Evolutionary conservation across 2,888 invertebrate genomes (phyloP).

Genomic region (Stictocephala bisonia): DNA sequence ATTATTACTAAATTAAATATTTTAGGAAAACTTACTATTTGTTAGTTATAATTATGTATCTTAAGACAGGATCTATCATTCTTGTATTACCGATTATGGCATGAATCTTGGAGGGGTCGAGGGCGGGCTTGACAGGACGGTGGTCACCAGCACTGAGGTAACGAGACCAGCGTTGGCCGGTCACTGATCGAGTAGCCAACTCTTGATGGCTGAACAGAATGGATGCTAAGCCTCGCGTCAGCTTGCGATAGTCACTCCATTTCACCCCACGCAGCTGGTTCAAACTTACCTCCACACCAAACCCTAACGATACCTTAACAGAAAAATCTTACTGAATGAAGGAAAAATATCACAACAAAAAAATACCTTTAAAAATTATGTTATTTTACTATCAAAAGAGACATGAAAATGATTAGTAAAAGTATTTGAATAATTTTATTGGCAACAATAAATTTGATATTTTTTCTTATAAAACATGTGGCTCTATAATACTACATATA

Average conservation of each 20-base stretch:
- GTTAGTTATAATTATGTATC: no score
- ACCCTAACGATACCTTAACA: constrained; percentile 75
- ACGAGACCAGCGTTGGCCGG: constrained; percentile 80
- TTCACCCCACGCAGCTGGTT: constrained; percentile 77
- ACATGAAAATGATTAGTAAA: no score
- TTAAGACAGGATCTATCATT: no score
- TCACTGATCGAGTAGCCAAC: constrained; percentile 79
- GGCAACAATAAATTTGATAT: no score
- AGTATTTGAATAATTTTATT: no score
- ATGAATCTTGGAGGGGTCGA: constrained; percentile 78
- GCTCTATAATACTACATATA: no score
- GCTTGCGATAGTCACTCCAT: constrained; percentile 80
- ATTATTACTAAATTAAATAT: no score
- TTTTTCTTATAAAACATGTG: no score
- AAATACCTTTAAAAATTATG: no score
- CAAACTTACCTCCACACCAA: constrained; percentile 79
- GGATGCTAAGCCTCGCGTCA: constrained; percentile 79
- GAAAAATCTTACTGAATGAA: background rate
- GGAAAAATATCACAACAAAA: background rate
- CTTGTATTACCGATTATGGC: constrained; percentile 73
- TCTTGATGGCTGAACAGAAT: constrained; percentile 79
- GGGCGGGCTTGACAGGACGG: constrained; percentile 79
- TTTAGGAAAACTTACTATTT: no score
- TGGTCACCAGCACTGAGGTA: constrained; percentile 74
- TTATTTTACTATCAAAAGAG: no score